Evolutionary conservation across 2,113 vertebrate species (phyloP).

Genomic region (Anguilla rostrata): DNA sequence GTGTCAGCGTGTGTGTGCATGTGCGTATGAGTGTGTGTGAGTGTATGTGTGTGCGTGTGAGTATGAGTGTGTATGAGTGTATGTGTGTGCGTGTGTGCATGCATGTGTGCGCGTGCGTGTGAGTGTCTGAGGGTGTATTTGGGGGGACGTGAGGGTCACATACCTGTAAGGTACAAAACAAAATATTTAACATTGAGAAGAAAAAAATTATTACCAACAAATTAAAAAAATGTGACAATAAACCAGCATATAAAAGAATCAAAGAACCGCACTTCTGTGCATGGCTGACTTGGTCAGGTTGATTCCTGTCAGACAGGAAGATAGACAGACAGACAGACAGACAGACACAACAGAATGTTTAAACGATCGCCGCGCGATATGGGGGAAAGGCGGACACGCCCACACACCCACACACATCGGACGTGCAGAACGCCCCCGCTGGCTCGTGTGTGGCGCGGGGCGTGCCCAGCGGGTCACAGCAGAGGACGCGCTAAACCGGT

Average conservation of each 20-base stretch:
- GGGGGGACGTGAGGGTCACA: slow-evolving; percentile 48
- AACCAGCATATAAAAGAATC: slow-evolving; percentile 3
- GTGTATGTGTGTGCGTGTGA: background rate
- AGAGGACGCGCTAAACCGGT: background rate
- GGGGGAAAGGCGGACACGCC: background rate
- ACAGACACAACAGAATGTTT: slow-evolving; percentile 24
- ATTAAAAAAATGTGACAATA: background rate
- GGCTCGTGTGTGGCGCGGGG: background rate
- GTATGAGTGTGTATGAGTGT: background rate
- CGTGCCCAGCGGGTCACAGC: background rate
- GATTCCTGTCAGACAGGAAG: slow-evolving; percentile 14
- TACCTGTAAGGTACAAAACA: slow-evolving; percentile 78
- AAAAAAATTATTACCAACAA: background rate
- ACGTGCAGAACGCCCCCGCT: background rate
- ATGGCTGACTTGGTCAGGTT: slow-evolving; percentile 21
- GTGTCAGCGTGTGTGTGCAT: slow-evolving; percentile 8
- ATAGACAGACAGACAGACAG: slow-evolving; percentile 16
- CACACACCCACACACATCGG: background rate
- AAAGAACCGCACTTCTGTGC: background rate
- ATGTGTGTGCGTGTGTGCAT: background rate
- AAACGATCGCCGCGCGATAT: slow-evolving; percentile 6
- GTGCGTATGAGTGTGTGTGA: background rate
- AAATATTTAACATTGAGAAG: slow-evolving; percentile 51
- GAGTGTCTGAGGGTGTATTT: background rate
- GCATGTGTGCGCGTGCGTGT: background rate